Percentiles rank a stretch among this genome's conserved stretches.
phyloP scores from a whole-genome alignment of 1,140 invertebrate species.

The Holotrichia oblita region DNA sequence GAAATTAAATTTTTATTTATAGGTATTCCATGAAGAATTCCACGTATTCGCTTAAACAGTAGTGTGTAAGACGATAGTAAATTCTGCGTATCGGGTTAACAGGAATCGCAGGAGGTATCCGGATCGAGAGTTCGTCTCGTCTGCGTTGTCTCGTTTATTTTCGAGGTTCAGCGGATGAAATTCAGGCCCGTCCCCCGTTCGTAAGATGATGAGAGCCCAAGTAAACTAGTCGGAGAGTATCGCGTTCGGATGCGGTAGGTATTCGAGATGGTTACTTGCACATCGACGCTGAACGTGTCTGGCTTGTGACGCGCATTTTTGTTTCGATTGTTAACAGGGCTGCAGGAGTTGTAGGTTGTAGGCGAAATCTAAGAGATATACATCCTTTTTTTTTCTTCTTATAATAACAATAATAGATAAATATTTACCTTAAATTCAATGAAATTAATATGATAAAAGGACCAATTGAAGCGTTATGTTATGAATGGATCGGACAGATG shows the following conservation, averaged over 20 bases:
- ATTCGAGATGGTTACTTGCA: neutral
- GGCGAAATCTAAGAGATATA: neutral
- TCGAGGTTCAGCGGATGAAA: too few relatives aligned
- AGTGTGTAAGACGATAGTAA: conserved; percentile 23
- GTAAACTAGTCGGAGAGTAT: neutral
- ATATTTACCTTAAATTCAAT: too few relatives aligned
- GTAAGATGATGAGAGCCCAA: neutral
- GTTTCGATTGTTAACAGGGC: conserved; percentile 11
- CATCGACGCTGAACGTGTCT: neutral
- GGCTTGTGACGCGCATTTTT: neutral
- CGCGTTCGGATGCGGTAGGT: neutral
- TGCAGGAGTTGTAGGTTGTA: neutral
- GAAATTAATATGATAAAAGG: too few relatives aligned
- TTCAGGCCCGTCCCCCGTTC: too few relatives aligned
- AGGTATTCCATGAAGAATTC: conserved; percentile 19
- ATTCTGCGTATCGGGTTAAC: neutral
- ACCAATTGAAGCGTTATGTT: too few relatives aligned
- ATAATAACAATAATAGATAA: too few relatives aligned
- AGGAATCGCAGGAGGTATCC: neutral
- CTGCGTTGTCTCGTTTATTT: too few relatives aligned
- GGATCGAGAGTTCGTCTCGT: neutral
- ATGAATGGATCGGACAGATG: too few relatives aligned
- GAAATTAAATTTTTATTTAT: too few relatives aligned
- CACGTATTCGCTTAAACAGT: conserved; percentile 6
- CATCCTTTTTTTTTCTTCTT: too few relatives aligned